Evolutionary conservation across 2,113 vertebrate species (phyloP).

Genomic region (Vulpes lagopus): DNA sequence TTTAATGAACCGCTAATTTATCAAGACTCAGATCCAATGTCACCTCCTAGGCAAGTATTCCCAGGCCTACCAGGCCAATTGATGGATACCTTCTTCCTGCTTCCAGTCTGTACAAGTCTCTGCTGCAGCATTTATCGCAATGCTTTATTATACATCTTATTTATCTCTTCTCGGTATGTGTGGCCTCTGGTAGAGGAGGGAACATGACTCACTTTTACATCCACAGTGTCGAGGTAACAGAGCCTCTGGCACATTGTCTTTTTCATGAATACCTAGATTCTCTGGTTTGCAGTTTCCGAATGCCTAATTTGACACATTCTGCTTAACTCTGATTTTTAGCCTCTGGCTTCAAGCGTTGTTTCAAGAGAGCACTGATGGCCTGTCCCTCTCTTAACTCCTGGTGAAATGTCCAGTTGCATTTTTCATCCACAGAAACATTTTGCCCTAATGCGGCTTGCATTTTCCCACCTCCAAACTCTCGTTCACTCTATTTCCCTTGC

Average conservation of each 20-base stretch:
- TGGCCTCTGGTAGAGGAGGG: neutral
- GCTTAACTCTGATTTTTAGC: neutral
- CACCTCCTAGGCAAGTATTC: neutral
- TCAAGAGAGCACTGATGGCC: neutral
- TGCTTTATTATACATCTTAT: neutral
- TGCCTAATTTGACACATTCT: neutral
- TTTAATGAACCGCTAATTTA: slow-evolving; percentile 58
- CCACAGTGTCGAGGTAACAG: neutral
- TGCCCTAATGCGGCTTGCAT: neutral
- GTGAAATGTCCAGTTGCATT: neutral
- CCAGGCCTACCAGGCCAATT: neutral
- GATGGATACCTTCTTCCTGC: neutral
- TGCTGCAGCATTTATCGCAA: neutral
- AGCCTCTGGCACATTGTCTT: neutral
- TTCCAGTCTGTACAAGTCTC: neutral
- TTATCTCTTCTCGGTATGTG: neutral
- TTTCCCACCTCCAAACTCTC: neutral
- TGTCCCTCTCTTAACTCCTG: neutral
- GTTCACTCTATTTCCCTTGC: neutral
- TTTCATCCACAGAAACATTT: neutral
- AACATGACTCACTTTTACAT: neutral
- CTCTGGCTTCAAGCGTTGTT: neutral
- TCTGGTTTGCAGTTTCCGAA: neutral
- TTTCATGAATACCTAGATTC: neutral
- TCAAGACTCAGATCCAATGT: neutral